Evolutionary conservation across 2,888 invertebrate genomes (phyloP), one percentile per base, ranked within the genome.

Genomic region (Halictus quadricinctus): DNA sequence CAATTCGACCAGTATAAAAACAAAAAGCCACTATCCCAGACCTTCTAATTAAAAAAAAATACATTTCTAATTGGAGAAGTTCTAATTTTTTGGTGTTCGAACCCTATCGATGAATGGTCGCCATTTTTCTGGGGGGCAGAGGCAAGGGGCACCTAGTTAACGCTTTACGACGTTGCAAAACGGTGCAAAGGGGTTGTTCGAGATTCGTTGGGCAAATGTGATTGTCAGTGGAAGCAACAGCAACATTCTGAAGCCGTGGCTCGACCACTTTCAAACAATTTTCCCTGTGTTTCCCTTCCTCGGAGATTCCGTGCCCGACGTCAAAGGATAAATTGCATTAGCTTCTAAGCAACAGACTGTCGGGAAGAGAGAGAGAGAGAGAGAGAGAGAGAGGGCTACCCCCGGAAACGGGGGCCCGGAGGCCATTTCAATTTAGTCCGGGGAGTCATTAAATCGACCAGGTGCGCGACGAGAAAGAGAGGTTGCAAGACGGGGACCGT

Each of bases 381-480:
- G 25, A 25, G n/a, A 25, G 12, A 13, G 60, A 13, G 60, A 25
- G 72, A 77, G 43, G 77, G 29, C 46, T 54, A n/a, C 18, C 73
- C 50, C 74, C 82, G 89, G 85, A 89, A 88, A 84, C 80, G 36
- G 72, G 43, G 73, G 75, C 76, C 72, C 66, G 81, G 83, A 86
- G 89, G 85, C 81, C 86, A 70, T 79, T 87, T 83, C 85, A 83
- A 90, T 90, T 87, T 83, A 54, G 78, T 74, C 64, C 78, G 72
- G 66, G 29, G 66, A 73, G 74, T 85, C 81, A 84, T 89, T 83
- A 88, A 84, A 86, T 88, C 77, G 83, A 64, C 69, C 90, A 90
- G 89, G 88, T 90, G 90, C 70, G 78, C 79, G 76, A 15, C 41
- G 72, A 60, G 83, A 81, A 84, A 81, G 70, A 70, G 87, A 66